Conservation (phyloP, 2,888 invertebrate genomes). For the Cosmorhoe ocellata region DNA sequence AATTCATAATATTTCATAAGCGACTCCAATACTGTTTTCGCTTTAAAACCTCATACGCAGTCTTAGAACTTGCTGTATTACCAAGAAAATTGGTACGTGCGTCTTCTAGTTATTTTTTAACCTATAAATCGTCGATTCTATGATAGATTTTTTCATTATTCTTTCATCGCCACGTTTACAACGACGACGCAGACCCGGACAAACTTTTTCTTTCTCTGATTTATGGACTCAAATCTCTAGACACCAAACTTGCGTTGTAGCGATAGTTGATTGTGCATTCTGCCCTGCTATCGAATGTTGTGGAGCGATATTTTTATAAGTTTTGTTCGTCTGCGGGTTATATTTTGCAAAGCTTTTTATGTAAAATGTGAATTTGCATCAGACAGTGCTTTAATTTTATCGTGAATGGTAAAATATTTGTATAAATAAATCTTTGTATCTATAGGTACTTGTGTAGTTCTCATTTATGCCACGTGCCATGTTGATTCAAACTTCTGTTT, state of each 20-base stretch:
- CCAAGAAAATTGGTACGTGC: constrained; percentile 25
- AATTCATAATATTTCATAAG: too few species aligned
- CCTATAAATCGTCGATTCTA: constrained; percentile 1
- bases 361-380: too few species aligned
- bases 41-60: neutral
- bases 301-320: neutral
- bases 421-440: too few species aligned
- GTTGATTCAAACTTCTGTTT: too few species aligned
- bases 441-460: too few species aligned
- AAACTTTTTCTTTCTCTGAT: constrained; percentile 2
- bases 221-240: constrained; percentile 7
- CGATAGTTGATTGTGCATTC: constrained; percentile 14
- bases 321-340: too few species aligned
- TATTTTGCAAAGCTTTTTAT: too few species aligned
- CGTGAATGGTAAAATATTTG: too few species aligned
- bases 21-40: neutral
- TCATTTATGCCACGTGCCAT: too few species aligned
- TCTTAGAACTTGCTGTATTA: constrained; percentile 15
- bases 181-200: neutral
- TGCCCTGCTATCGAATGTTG: neutral
- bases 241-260: constrained; percentile 5
- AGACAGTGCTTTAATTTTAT: too few species aligned
- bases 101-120: constrained; percentile 6
- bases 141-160: neutral
- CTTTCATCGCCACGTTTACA: neutral